Percentiles rank a stretch among this genome's conserved stretches.
Evolutionary conservation across 2,888 invertebrate genomes (phyloP).

Genomic region (Cerceris ruficornis): DNA sequence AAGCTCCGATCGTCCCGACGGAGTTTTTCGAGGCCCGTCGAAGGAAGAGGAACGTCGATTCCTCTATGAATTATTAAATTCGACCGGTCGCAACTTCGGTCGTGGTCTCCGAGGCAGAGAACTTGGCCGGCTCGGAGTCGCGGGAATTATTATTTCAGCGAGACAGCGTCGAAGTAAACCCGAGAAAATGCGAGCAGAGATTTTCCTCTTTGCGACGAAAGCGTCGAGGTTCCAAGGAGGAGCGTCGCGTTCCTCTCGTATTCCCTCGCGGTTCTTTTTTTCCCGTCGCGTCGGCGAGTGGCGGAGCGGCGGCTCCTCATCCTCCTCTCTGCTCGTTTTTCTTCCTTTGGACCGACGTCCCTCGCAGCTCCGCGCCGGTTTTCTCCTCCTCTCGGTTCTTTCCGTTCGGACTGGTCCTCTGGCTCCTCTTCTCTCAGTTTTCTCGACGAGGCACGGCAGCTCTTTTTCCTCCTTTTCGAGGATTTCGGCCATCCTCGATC

Average conservation of each 20-base stretch:
- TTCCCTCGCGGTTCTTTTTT: slow-evolving; percentile 7
- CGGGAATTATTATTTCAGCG: too few species aligned
- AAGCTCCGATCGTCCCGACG: slow-evolving; percentile 1
- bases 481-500: slow-evolving; percentile 50
- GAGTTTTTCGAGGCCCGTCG: not conserved
- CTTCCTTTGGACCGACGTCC: slow-evolving; percentile 31
- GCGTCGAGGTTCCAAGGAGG: slow-evolving; percentile 6
- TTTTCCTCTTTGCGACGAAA: not conserved
- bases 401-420: not conserved
- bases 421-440: slow-evolving; percentile 1
- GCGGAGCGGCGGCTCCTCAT: slow-evolving; percentile 10
- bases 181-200: too few species aligned
- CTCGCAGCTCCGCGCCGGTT: slow-evolving; percentile 7
- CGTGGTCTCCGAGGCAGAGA: too few species aligned
- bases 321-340: slow-evolving; percentile 28
- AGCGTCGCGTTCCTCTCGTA: slow-evolving; percentile 20
- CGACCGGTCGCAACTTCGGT: not conserved
- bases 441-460: not conserved
- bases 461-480: slow-evolving; percentile 16
- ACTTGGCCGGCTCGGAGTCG: too few species aligned
- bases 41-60: not conserved
- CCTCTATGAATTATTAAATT: not conserved
- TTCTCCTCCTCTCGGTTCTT: slow-evolving; percentile 13
- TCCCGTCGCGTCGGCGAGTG: slow-evolving; percentile 11
- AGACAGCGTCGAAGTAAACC: too few species aligned